Conservation (phyloP, 2,888 invertebrate genomes). For the Vannuccia rotundouncinata region DNA sequence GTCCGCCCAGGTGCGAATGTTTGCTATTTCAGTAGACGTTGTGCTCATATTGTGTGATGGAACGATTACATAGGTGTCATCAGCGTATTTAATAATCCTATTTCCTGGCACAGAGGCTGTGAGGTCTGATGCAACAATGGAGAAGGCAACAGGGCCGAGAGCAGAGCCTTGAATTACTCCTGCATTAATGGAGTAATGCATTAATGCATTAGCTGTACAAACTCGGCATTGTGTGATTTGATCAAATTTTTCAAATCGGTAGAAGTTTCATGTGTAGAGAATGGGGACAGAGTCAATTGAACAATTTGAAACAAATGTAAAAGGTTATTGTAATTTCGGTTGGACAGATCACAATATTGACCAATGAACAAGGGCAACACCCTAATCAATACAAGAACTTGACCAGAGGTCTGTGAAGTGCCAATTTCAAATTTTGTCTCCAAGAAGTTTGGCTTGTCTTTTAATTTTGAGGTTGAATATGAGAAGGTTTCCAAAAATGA, state of each 20-base stretch:
- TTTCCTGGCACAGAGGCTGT: background rate
- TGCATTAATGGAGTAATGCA: background rate
- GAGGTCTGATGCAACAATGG: constrained; percentile 4
- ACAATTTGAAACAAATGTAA: background rate
- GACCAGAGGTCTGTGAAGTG: background rate
- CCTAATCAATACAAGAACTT: background rate
- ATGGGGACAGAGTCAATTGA: background rate
- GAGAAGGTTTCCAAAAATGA: background rate
- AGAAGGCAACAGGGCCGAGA: constrained; percentile 15
- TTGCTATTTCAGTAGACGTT: constrained; percentile 20
- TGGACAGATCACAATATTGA: background rate
- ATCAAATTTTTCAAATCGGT: background rate
- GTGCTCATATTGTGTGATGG: constrained; percentile 21
- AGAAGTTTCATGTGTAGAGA: background rate
- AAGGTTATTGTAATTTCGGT: background rate
- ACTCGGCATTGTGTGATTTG: background rate
- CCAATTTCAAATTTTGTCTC: background rate
- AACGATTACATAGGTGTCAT: background rate
- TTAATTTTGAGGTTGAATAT: background rate
- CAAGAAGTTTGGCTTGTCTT: background rate
- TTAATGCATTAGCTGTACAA: too few species aligned
- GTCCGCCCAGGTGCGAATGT: constrained; percentile 11
- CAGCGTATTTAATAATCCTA: background rate
- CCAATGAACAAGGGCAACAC: constrained; percentile 4
- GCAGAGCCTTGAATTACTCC: constrained; percentile 10